phyloP scores from a whole-genome alignment of 2,888 invertebrate genomes.

The Drosophila fulvimacula region DNA sequence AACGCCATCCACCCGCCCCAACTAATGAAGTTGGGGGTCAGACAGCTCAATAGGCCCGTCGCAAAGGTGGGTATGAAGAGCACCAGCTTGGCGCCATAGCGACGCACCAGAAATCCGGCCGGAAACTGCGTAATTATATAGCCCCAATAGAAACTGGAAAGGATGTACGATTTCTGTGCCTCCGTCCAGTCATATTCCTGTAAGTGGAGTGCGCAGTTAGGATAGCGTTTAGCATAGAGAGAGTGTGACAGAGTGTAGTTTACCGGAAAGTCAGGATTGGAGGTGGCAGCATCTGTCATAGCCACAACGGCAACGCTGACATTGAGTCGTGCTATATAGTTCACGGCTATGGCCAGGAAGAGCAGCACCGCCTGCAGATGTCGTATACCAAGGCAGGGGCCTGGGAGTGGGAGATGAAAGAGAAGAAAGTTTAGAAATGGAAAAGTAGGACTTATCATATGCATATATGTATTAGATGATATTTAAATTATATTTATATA shows the following conservation, averaged over 20 bases:
- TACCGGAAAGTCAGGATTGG: slow-evolving; percentile 85
- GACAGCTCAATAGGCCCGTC: slow-evolving; percentile 87
- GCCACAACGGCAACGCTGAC: slow-evolving; percentile 90
- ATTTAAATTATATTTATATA: not conserved
- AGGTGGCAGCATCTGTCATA: slow-evolving; percentile 87
- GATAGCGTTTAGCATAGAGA: too few species aligned
- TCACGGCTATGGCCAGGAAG: slow-evolving; percentile 87
- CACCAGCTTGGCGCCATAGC: slow-evolving; percentile 88
- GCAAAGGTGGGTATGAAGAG: slow-evolving; percentile 87
- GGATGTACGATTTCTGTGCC: slow-evolving; percentile 86
- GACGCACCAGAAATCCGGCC: slow-evolving; percentile 88
- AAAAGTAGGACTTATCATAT: not conserved
- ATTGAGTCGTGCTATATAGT: slow-evolving; percentile 88
- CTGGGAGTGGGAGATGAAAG: slow-evolving; percentile 51
- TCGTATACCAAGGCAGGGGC: slow-evolving; percentile 86
- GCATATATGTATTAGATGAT: not conserved
- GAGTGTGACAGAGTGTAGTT: not conserved
- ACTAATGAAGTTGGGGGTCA: slow-evolving; percentile 89
- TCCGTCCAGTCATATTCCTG: slow-evolving; percentile 85
- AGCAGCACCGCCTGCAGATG: slow-evolving; percentile 88
- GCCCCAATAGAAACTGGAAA: slow-evolving; percentile 92
- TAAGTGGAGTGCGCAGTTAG: not conserved
- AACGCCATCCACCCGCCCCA: slow-evolving; percentile 87
- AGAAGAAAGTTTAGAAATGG: not conserved
- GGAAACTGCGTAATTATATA: slow-evolving; percentile 88